Evolutionary conservation across 2,797 vertebrate species (phyloP).

Genomic region (Neomorphus geoffroyi): DNA sequence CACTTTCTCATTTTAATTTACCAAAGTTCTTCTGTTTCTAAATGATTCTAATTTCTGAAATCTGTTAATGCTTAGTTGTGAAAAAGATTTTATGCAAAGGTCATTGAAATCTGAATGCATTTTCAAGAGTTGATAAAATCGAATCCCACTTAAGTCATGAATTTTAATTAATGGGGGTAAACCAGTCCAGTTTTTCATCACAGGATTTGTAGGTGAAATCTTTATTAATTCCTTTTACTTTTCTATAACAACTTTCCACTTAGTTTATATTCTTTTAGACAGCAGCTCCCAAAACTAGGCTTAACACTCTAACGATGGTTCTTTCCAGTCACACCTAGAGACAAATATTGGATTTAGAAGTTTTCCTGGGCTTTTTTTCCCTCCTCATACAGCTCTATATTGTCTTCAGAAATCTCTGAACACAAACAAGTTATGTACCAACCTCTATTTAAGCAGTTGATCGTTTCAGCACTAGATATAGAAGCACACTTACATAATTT

Average conservation of each 20-base stretch:
- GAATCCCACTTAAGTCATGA: background rate
- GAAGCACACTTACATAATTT: background rate
- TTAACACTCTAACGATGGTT: background rate
- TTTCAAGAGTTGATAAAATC: background rate
- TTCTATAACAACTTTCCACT: background rate
- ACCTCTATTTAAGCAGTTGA: background rate
- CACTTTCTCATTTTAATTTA: background rate
- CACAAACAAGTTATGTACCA: background rate
- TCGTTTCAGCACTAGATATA: background rate
- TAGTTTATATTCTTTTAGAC: background rate
- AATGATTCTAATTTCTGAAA: background rate
- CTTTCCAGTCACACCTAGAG: background rate
- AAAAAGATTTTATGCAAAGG: background rate
- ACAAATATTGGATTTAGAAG: background rate
- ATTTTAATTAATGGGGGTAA: background rate
- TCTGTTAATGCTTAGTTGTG: background rate
- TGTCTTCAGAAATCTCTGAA: background rate
- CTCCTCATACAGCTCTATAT: background rate
- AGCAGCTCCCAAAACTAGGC: background rate
- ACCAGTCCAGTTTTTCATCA: background rate
- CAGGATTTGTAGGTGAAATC: background rate
- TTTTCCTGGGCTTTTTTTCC: background rate
- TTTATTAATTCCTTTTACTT: background rate
- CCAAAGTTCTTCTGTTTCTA: background rate
- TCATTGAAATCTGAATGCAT: background rate